Evolutionary conservation across 2,888 invertebrate genomes (phyloP).

Genomic region (Coenonympha arcania): DNA sequence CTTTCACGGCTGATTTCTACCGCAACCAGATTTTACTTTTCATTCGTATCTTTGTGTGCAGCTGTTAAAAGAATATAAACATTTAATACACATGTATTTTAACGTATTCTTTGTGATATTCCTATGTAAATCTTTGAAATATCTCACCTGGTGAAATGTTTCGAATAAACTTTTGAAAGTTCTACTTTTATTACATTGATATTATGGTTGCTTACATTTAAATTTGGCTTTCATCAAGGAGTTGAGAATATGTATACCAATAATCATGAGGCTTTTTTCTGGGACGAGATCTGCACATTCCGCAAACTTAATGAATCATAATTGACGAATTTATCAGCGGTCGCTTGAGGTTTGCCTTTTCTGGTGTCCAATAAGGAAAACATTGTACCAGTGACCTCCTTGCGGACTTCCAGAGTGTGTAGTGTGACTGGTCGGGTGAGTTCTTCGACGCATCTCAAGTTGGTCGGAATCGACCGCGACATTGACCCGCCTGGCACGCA

Average conservation of each 20-base stretch:
- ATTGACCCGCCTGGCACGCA: constrained; percentile 68
- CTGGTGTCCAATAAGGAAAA: constrained; percentile 25
- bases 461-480: constrained; percentile 56
- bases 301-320: constrained; percentile 28
- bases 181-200: neutral
- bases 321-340: constrained; percentile 19
- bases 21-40: constrained; percentile 29
- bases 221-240: neutral
- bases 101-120: constrained; percentile 1
- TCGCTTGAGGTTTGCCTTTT: constrained; percentile 25
- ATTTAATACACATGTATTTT: constrained; percentile 1
- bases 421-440: constrained; percentile 50
- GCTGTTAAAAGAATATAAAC: constrained; percentile 4
- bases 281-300: constrained; percentile 6
- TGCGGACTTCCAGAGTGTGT: constrained; percentile 47
- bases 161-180: neutral
- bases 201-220: neutral
- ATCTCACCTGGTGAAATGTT: neutral
- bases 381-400: constrained; percentile 58
- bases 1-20: constrained; percentile 65
- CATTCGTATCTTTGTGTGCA: neutral
- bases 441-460: constrained; percentile 61
- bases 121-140: neutral
- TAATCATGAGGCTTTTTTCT: neutral
- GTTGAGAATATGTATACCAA: too few species aligned